Base-by-base conservation (phyloP, 2,113 vertebrate species). In the Picathartes gymnocephalus region DNA sequence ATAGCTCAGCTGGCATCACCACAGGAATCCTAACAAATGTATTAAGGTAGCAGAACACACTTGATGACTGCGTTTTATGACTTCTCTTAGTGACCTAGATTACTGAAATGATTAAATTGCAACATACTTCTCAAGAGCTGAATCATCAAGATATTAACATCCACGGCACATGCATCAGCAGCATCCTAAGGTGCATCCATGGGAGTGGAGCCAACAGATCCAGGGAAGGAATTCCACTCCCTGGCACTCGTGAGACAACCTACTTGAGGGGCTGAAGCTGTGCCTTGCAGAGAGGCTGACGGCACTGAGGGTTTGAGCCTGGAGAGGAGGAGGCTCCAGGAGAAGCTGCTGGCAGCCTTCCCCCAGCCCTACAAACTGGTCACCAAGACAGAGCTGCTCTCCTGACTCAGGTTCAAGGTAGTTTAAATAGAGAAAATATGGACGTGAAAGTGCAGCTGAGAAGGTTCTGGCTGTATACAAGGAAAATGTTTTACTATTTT, bases 101-200 rank as follows among this genome's bases (percentile, higher is more conserved):
- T 51, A 42, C 16, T 19, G 24, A 70, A 70, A 60, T 13, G 2
- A 15, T 51, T 30, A 30, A 60, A 42, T 42, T 82, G 25, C 31
- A 60, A 60, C 37, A 30, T 6, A 60, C 37, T 70, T 35, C 54
- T 50, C 44, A 60, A 35, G 54, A 50, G 54, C 54, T 81, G 54
- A 70, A 50, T 35, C 79, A 50, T 13, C 30, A 60, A 81, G 54
- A 35, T n/a, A 60, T 24, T 42, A 81, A 50, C 30, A 81, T 24
- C 35, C 44, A 70, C 11, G 10, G 6, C 37, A 70, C 33, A 50
- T 24, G 31, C 54, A 51, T 10, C 37, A 70, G n/a, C 54, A 60
- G 44, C 35, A 42, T 12, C 54, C 65, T 42, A 5, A 50, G 15
- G 37, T 0, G 1, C 44, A 42, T 30, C 30, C 1, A 0, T 60